Base-by-base conservation (phyloP, 2,888 invertebrate species). In the Dastarcus helophoroides region DNA sequence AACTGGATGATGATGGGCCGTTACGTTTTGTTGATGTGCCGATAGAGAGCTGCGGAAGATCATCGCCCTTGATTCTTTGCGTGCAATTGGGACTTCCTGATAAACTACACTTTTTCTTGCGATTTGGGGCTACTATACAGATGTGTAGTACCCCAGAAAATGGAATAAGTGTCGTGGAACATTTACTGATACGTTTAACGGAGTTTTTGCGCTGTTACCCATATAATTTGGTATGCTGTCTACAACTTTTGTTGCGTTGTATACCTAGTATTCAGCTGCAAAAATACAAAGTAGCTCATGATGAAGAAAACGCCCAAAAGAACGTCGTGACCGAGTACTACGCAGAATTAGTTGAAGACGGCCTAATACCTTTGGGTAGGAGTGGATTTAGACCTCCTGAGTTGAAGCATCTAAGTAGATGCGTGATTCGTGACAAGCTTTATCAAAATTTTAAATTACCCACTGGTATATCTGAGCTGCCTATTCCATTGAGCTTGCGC, bases 21-120 rank as follows among this genome's bases (percentile, higher is more conserved):
- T 37, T 31, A 4, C 64, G 77, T 23, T 80, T 84, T 48, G 75
- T 84, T 38, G 86, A 88, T 51, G 73, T 85, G 2, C 83, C 85
- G 7, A 73, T 88, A 57, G 82, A 82, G 52, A 82, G 82, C 33
- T 85, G 85, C 48, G 83, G 84, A 0, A 71, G 68, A 43, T 70
- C 78, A 3, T 69, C 79, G 0, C 81, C 84, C 1, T 61, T 82
- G 2, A 33, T 31, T 23, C n/a, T 36, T 4, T 22, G 27, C 9
- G 28, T 31, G 1, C 36, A 36, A 9, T 70, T 82, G 50, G 78
- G 77, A 24, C 64, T 78, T 6, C 74, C 83, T 3, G 84, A 85
- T 53, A 75, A 83, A 50, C 61, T 88, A 3, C 67, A 76, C 51
- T 74, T 84, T 37, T 64, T 88, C 36, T 60, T 88, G 26, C 62